Evolutionary conservation across 2,888 invertebrate genomes (phyloP), one percentile per base, ranked within the genome.

Genomic region (Caenorhabditis japonica): DNA sequence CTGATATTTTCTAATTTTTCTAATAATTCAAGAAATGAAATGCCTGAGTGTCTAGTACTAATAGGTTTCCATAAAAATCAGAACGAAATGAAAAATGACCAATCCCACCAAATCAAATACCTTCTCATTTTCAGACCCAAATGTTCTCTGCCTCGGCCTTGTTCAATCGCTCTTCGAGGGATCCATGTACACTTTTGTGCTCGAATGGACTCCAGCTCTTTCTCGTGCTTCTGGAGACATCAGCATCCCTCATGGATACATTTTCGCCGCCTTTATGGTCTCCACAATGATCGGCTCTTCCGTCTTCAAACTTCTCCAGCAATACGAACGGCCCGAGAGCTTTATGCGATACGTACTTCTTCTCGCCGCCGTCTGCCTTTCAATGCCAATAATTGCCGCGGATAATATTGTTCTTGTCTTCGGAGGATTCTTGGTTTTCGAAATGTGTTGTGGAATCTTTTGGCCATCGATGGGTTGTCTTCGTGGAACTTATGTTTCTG

Each of bases 101-200:
- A 17, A 17, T 39, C 17, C 3, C 17, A 2, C 19, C 17, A 12
- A 4, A 13, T 5, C 27, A 27, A 27, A 38, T 36, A n/a, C 30
- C 13, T 55, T 27, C 13, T 30, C 43, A 12, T 33, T 80, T 84
- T 36, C 83, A 90, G 90, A 90, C 80, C 82, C 74, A 43, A 89
- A 89, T 72, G 84, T 90, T 3, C 76, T 90, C 21, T 89, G 88
- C 59, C 87, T 90, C 21, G 90, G 90, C 7, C 71, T 90, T 59
- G 89, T 90, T 55, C 90, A 90, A 85, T 88, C 90, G 0, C 83
- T 90, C 73, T 90, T 90, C 86, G 90, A 90, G 80, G 90, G 90
- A 13, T 87, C 89, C 68, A 90, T 90, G 90, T 90, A 90, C 83
- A 89, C 89, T n/a, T 90, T 90, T 84, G 90, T 90, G 12, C 79